phyloP scores from a whole-genome alignment of 1,140 invertebrate species.

The Lysiphlebus fabarum region DNA sequence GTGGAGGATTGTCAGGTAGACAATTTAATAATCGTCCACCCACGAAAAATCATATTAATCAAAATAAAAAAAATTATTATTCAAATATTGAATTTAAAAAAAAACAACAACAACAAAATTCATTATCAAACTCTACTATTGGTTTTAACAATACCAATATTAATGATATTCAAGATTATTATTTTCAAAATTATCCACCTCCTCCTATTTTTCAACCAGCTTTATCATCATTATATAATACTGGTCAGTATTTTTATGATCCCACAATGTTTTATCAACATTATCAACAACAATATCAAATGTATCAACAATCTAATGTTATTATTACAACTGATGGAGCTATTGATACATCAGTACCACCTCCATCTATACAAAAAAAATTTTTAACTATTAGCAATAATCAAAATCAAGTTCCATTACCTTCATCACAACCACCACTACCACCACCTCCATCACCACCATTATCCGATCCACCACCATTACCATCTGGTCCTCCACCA shows the following conservation, averaged over 20 bases:
- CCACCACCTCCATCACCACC: slow-evolving; percentile 35
- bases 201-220: slow-evolving; percentile 26
- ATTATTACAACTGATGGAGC: slow-evolving; percentile 42
- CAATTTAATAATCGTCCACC: slow-evolving; percentile 20
- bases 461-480: slow-evolving; percentile 32
- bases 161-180: slow-evolving; percentile 21
- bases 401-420: slow-evolving; percentile 14
- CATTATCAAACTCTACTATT: too few relatives aligned
- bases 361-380: slow-evolving; percentile 28
- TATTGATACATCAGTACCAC: slow-evolving; percentile 49
- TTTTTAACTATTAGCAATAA: too few relatives aligned
- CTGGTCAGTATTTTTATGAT: slow-evolving; percentile 39
- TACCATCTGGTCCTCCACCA: slow-evolving; percentile 42
- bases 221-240: too few relatives aligned
- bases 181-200: slow-evolving; percentile 39
- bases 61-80: neutral
- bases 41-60: neutral
- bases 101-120: too few relatives aligned
- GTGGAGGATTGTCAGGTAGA: slow-evolving; percentile 30
- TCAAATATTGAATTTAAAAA: slow-evolving; percentile 11
- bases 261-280: slow-evolving; percentile 38
- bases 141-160: neutral
- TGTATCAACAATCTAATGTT: slow-evolving; percentile 39
- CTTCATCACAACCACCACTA: neutral
- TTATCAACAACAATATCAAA: slow-evolving; percentile 35